Evolutionary conservation across 2,888 invertebrate genomes (phyloP).

Genomic region (Dryococelus australis): DNA sequence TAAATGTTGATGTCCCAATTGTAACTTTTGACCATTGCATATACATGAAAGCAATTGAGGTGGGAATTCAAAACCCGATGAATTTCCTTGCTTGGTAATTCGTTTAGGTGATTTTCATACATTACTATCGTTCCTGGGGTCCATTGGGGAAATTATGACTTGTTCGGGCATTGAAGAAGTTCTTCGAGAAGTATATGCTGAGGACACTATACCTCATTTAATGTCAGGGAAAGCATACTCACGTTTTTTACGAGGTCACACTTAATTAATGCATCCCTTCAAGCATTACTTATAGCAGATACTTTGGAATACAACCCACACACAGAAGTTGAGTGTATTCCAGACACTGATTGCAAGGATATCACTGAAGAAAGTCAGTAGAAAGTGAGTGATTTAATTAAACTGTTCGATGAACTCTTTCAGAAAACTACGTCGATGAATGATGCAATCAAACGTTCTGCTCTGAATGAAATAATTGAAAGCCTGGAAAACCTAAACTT

Average conservation of each 20-base stretch:
- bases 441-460: no score
- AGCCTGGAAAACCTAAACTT: no score
- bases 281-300: not conserved
- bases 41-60: not conserved
- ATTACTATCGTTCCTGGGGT: not conserved
- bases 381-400: not conserved
- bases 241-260: not conserved
- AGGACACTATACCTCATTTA: not conserved
- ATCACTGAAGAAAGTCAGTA: not conserved
- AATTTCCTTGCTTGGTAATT: not conserved
- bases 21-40: not conserved
- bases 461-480: no score
- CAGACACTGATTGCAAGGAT: not conserved
- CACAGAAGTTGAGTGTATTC: not conserved
- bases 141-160: not conserved
- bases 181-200: not conserved
- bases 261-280: not conserved
- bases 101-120: not conserved
- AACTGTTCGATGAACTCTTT: not conserved
- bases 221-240: constrained; percentile 9
- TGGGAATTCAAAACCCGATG: not conserved
- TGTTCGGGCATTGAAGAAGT: not conserved
- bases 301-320: not conserved
- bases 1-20: not conserved
- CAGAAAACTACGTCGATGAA: not conserved